These are phyloP conservation scores for Trichomalopsis sarcophagae DNA, from an alignment of 1,140 invertebrate genomes.

Conservation along the genomic window DNA sequence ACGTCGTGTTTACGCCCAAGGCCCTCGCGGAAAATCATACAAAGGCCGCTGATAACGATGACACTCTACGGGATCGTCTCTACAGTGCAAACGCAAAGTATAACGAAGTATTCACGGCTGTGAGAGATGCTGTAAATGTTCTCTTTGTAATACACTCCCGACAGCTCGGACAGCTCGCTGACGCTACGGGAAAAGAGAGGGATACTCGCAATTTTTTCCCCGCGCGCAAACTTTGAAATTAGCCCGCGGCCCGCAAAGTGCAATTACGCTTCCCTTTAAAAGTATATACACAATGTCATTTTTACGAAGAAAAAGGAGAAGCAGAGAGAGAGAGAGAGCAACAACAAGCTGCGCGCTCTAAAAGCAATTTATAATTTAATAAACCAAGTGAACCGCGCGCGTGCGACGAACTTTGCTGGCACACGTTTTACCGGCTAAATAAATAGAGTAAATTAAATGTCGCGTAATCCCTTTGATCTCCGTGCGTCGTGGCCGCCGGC, in stretches of 20 bases:
- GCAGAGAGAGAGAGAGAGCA: too few species aligned
- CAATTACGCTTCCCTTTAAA: not conserved
- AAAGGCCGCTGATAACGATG: too few species aligned
- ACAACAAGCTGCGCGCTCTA: not conserved
- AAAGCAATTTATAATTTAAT: slow-evolving; percentile 5
- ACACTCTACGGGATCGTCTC: too few species aligned
- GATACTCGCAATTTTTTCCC: not conserved
- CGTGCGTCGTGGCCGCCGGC: too few species aligned
- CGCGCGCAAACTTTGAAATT: not conserved
- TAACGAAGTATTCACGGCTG: too few species aligned
- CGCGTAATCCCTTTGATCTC: not conserved
- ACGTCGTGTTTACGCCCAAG: too few species aligned
- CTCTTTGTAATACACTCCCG: too few species aligned
- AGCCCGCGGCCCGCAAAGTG: not conserved
- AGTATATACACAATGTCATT: too few species aligned
- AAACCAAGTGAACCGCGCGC: not conserved
- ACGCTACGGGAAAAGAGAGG: not conserved
- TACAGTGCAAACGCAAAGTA: too few species aligned
- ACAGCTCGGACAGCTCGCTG: not conserved
- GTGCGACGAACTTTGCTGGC: not conserved
- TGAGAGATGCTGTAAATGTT: too few species aligned
- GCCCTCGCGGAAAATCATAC: too few species aligned
- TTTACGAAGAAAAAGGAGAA: not conserved
- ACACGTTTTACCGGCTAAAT: not conserved
- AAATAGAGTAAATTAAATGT: not conserved